A percentile compares a stretch with the other conserved stretches of the same genome.
Evolutionary conservation across 1,140 invertebrate species (phyloP).

Genomic region (Meloidogyne floridensis): DNA sequence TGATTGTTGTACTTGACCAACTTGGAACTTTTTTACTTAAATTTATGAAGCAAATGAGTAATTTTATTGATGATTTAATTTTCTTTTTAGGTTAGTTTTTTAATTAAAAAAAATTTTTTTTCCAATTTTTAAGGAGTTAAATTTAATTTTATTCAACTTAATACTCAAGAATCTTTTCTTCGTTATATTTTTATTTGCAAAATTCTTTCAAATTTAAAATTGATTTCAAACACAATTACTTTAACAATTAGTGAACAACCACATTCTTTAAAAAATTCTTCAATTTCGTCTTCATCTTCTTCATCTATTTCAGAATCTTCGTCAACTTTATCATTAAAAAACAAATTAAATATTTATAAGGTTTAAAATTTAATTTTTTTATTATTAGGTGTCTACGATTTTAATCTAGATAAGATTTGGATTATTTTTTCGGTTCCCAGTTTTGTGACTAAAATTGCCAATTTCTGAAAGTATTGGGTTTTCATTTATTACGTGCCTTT

Average conservation of each 20-base stretch:
- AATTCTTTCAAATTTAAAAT: constrained; percentile 10
- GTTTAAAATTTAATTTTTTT: too few species aligned
- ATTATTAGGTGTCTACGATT: too few species aligned
- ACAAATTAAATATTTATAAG: too few species aligned
- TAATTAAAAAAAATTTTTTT: background rate
- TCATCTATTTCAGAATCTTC: constrained; percentile 2
- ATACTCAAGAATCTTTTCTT: constrained; percentile 24
- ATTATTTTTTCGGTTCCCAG: too few species aligned
- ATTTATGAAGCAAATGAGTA: constrained; percentile 20
- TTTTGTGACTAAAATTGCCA: too few species aligned
- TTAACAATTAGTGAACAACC: constrained; percentile 23
- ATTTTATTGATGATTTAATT: constrained; percentile 34
- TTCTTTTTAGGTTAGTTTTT: constrained; percentile 34
- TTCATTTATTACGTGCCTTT: too few species aligned
- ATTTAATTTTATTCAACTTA: constrained; percentile 23
- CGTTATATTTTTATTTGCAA: constrained; percentile 34
- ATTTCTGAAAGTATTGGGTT: too few species aligned
- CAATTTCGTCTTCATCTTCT: constrained; percentile 3
- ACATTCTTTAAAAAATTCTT: background rate
- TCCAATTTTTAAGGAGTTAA: constrained; percentile 26
- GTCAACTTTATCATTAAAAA: background rate
- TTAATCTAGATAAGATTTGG: too few species aligned
- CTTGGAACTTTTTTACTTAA: constrained; percentile 37
- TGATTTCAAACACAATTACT: constrained; percentile 32
- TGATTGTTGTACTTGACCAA: constrained; percentile 42